Percentiles rank a stretch among this genome's conserved stretches.
These are phyloP conservation scores for Zaprionus gabonicus DNA, from an alignment of 1,140 invertebrate species.

Conservation along the genomic window DNA sequence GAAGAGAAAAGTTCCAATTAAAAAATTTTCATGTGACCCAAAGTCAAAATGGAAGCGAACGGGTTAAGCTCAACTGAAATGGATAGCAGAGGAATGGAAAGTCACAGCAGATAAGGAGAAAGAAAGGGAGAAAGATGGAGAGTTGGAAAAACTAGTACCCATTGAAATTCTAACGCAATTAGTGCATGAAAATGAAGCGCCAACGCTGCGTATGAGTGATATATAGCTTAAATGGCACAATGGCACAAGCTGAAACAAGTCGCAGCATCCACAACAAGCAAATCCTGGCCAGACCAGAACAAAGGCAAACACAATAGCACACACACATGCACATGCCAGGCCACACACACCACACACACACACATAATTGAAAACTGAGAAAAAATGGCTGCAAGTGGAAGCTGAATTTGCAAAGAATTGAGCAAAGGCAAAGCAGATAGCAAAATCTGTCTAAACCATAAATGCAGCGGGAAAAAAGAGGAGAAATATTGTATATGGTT, in stretches of 20 bases:
- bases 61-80: slow-evolving; percentile 21
- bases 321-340: slow-evolving; percentile 7
- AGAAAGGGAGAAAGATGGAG: not conserved
- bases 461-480: slow-evolving; percentile 33
- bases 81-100: not conserved
- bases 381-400: slow-evolving; percentile 33
- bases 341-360: slow-evolving; percentile 13
- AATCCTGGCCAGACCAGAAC: slow-evolving; percentile 30
- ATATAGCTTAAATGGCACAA: slow-evolving; percentile 77
- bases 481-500: not conserved
- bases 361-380: slow-evolving; percentile 71
- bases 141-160: slow-evolving; percentile 5
- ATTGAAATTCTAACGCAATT: slow-evolving; percentile 83
- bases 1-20: slow-evolving; percentile 48
- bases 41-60: slow-evolving; percentile 45
- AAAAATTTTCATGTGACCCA: slow-evolving; percentile 53
- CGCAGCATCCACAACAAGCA: slow-evolving; percentile 30
- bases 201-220: slow-evolving; percentile 81
- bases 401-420: slow-evolving; percentile 42
- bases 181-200: slow-evolving; percentile 81
- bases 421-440: slow-evolving; percentile 40
- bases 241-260: slow-evolving; percentile 34
- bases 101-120: not conserved
- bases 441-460: slow-evolving; percentile 71
- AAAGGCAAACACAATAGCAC: slow-evolving; percentile 12